Conservation (phyloP, 1,140 invertebrate genomes). For the Scaptomyza montana region DNA sequence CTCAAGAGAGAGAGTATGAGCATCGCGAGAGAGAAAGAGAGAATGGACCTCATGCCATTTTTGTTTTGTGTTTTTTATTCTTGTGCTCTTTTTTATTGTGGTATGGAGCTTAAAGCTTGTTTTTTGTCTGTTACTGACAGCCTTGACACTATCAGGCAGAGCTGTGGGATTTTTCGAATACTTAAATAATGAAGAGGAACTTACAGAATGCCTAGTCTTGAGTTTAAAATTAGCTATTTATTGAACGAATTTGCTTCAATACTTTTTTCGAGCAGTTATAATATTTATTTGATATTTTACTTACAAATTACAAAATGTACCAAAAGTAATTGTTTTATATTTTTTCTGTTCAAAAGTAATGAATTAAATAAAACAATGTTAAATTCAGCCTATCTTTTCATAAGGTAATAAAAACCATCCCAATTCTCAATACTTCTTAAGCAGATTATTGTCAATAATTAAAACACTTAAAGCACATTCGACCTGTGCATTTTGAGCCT, state of each 20-base stretch:
- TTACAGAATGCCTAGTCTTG: too few relatives aligned
- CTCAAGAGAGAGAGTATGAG: neutral
- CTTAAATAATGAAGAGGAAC: neutral
- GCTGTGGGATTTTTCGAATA: neutral
- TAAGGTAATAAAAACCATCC: too few relatives aligned
- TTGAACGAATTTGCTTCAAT: too few relatives aligned
- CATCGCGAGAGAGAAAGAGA: neutral
- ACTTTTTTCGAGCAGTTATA: too few relatives aligned
- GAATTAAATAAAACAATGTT: too few relatives aligned
- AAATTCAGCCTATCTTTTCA: too few relatives aligned
- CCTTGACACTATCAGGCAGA: neutral
- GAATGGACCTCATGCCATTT: neutral
- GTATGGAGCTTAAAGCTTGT: constrained; percentile 4
- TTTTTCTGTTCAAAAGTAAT: too few relatives aligned
- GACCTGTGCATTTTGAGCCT: too few relatives aligned
- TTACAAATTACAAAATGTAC: too few relatives aligned
- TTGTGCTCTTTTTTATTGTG: neutral
- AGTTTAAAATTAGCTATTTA: too few relatives aligned
- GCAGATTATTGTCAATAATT: neutral
- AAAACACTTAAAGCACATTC: constrained; percentile 1
- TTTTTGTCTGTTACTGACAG: constrained; percentile 10
- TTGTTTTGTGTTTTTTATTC: neutral
- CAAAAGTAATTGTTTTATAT: too few relatives aligned
- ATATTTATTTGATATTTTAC: too few relatives aligned
- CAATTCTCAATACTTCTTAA: neutral